These are phyloP conservation scores for Uromys caudimaculatus DNA, from an alignment of 2,797 vertebrate species.

Conservation along the genomic window DNA sequence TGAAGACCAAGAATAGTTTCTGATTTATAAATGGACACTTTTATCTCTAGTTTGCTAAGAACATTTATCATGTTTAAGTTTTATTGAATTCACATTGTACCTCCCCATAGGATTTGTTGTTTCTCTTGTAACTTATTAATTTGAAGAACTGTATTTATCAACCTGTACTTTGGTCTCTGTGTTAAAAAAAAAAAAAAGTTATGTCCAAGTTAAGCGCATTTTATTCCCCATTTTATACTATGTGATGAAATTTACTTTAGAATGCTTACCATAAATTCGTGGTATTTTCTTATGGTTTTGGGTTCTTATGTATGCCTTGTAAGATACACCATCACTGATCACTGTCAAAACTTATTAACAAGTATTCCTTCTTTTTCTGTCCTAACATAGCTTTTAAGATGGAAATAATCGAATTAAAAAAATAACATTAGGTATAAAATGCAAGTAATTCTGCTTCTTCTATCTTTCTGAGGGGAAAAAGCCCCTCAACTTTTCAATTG, in stretches of 20 bases:
- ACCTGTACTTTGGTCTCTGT: not conserved
- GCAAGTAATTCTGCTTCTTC: not conserved
- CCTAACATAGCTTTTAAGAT: not conserved
- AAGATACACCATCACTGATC: not conserved
- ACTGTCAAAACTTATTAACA: not conserved
- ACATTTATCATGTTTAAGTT: conserved; percentile 30
- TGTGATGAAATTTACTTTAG: not conserved
- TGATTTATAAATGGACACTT: conserved; percentile 62
- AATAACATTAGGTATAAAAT: not conserved
- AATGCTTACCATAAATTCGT: not conserved
- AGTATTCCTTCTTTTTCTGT: not conserved
- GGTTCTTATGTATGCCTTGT: not conserved
- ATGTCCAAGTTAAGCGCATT: not conserved
- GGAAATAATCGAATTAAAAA: not conserved
- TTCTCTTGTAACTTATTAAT: conserved; percentile 45
- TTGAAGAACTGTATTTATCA: conserved; percentile 18
- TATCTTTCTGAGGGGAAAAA: not conserved
- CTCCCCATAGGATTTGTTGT: conserved; percentile 27
- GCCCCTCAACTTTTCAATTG: not conserved
- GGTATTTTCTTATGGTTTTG: not conserved
- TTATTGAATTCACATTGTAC: conserved; percentile 44
- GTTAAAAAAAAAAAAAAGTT: conserved; percentile 25
- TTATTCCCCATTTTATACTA: not conserved
- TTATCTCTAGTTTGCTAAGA: conserved; percentile 37
- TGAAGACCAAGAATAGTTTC: conserved; percentile 48